Evolutionary conservation across 2,113 vertebrate species (phyloP).

Genomic region (Centrocercus urophasianus): DNA sequence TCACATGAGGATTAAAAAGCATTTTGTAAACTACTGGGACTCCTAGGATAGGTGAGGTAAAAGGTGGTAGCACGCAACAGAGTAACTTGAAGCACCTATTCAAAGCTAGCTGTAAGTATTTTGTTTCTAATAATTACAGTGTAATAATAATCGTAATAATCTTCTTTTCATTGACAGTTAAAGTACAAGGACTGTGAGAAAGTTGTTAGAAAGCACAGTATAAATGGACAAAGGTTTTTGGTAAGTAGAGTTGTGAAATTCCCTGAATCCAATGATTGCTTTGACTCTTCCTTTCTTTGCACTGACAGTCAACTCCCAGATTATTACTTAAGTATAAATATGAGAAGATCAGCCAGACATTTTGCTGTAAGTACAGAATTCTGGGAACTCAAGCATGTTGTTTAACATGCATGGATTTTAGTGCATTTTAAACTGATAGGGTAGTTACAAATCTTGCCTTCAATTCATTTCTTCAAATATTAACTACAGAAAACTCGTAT

Average conservation of each 20-base stretch:
- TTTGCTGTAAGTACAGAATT: background rate
- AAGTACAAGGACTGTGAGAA: slow-evolving; percentile 90
- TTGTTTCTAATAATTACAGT: background rate
- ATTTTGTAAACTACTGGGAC: background rate
- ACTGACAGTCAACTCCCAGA: background rate
- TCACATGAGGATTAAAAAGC: background rate
- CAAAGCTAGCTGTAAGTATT: background rate
- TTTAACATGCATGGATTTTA: background rate
- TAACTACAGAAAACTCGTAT: background rate
- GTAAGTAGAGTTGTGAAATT: slow-evolving; percentile 78
- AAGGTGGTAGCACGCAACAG: background rate
- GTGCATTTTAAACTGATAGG: background rate
- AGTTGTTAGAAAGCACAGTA: slow-evolving; percentile 83
- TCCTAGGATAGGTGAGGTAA: background rate
- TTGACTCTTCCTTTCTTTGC: background rate
- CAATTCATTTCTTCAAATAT: background rate
- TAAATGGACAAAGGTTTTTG: slow-evolving; percentile 90
- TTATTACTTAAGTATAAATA: background rate
- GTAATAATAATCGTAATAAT: background rate
- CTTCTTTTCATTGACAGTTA: slow-evolving; percentile 74
- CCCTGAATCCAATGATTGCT: background rate
- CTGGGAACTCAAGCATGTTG: background rate
- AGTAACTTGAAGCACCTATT: background rate
- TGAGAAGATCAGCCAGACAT: background rate
- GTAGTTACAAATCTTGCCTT: background rate